Base-by-base conservation (phyloP, 2,113 vertebrate genomes). In the Hippocampus barbouri region DNA sequence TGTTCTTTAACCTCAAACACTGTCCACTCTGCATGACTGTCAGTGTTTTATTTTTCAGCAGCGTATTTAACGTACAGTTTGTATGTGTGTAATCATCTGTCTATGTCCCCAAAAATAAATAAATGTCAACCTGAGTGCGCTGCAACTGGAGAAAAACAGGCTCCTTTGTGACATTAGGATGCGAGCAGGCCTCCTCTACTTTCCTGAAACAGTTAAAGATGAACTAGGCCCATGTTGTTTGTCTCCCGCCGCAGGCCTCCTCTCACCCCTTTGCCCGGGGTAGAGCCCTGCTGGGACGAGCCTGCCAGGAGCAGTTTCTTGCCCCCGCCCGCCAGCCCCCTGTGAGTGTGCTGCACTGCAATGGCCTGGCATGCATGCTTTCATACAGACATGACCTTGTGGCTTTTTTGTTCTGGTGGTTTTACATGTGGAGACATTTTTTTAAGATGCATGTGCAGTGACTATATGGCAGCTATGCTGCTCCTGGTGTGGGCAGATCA, bases 221-320 rank as follows among this genome's bases (percentile, higher is more conserved):
- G 85, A 88, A 89, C 88, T 88, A 89, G 89, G 91, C 87, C 85
- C 87, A 61, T 93, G 89, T 92, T 86, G 85, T 93, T 90, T 94
- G 88, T 94, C 84, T 94, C 89, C 89, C 87, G 89, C 79, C 91
- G 90, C 92, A 94, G 93, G 90, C 92, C 93, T 93, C 92, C 93
- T 93, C 93, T 94, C 87, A 93, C 93, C 90, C 93, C 93, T 83
- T 92, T 94, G 91, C 93, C 93, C 81, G 93, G 93, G 90, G 92
- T 92, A 92, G 92, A 93, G 92, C 93, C 93, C 91, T 94, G 92
- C 88, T 93, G 92, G 92, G 92, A 93, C 85, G 90, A 91, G 89
- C 90, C 90, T 87, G 91, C 91, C 90, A 92, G 92, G 91, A 93
- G 91, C 92, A 93, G 90, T 92, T 92, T 90, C 92, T 91, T 91